A percentile compares a stretch with the other conserved stretches of the same genome.
Evolutionary conservation across 2,888 invertebrate species (phyloP).

Genomic region (Drosophila peninsularis): DNA sequence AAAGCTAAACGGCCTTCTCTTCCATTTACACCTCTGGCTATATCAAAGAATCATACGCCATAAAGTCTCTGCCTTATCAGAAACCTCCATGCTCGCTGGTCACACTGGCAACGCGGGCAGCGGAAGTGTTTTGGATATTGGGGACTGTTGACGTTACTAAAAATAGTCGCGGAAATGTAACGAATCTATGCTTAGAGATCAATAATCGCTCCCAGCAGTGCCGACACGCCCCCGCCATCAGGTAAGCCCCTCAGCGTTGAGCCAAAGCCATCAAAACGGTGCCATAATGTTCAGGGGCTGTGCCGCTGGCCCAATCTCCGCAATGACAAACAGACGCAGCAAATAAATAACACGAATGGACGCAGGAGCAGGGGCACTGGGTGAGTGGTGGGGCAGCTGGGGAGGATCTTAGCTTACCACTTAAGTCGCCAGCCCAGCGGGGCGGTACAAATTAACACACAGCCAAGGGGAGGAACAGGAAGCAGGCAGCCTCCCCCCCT

Average conservation of each 20-base stretch:
- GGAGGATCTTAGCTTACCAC: conserved; percentile 53
- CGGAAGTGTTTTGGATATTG: conserved; percentile 60
- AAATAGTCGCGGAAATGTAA: conserved; percentile 68
- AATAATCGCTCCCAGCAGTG: conserved; percentile 63
- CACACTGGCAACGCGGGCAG: conserved; percentile 56
- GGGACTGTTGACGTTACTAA: not conserved
- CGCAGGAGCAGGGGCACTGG: not conserved
- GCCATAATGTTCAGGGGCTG: conserved; percentile 10
- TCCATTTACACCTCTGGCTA: fast-evolving
- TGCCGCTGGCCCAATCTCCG: conserved; percentile 9
- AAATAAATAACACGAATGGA: conserved; percentile 70
- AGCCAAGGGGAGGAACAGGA: conserved; percentile 44
- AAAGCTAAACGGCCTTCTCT: not conserved
- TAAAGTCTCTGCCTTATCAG: not conserved
- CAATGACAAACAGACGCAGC: conserved; percentile 77
- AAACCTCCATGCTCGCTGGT: not conserved
- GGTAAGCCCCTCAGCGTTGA: conserved; percentile 48
- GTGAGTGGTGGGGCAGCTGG: not conserved
- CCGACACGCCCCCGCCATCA: conserved; percentile 17
- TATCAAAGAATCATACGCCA: not conserved
- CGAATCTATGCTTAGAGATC: conserved; percentile 71
- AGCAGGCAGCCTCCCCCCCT: conserved; percentile 9
- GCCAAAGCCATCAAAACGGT: conserved; percentile 50
- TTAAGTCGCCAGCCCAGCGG: conserved; percentile 54
- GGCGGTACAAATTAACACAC: conserved; percentile 68